These are phyloP conservation scores for Darevskia mixta DNA, from an alignment of 2,797 vertebrate species.

Conservation along the genomic window DNA sequence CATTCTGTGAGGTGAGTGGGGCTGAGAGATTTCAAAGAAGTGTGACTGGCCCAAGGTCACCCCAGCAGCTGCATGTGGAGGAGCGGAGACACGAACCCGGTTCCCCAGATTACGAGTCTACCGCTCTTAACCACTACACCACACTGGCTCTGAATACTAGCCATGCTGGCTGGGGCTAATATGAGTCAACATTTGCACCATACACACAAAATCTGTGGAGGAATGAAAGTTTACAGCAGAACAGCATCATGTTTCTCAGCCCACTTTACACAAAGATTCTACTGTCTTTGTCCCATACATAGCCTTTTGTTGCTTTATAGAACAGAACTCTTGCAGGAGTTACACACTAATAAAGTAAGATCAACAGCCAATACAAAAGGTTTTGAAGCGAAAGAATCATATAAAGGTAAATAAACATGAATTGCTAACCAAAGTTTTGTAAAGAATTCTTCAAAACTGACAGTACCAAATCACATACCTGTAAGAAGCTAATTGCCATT, in stretches of 20 bases:
- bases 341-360: not conserved
- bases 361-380: not conserved
- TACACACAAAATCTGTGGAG: not conserved
- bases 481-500: constrained; percentile 99
- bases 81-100: too few relatives aligned
- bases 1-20: too few relatives aligned
- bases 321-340: not conserved
- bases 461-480: constrained; percentile 81
- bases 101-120: too few relatives aligned
- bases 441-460: not conserved
- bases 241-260: not conserved
- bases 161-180: too few relatives aligned
- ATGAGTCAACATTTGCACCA: too few relatives aligned
- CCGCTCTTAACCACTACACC: too few relatives aligned
- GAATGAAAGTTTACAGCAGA: not conserved
- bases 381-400: not conserved
- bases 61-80: too few relatives aligned
- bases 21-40: too few relatives aligned
- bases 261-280: fast-evolving
- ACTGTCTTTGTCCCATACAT: not conserved
- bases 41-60: too few relatives aligned
- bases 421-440: not conserved
- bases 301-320: not conserved
- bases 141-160: too few relatives aligned
- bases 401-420: not conserved